phyloP scores from a whole-genome alignment of 2,888 invertebrate species.

The Caenorhabditis zanzibari region DNA sequence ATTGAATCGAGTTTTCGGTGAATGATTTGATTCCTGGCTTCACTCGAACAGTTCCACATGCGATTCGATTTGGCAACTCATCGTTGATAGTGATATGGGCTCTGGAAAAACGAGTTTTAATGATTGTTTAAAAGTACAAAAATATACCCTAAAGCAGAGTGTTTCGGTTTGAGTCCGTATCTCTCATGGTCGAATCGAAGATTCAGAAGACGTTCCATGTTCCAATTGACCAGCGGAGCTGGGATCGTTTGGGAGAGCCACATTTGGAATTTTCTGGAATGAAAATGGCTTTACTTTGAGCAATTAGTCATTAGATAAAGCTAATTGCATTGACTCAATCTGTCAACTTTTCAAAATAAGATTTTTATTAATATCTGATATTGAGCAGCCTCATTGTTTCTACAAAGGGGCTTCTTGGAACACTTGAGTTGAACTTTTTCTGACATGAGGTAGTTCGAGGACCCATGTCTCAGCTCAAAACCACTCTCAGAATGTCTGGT shows the following conservation, averaged over 20 bases:
- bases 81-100: constrained; percentile 84
- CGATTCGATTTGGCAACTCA: constrained; percentile 85
- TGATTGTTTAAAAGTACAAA: background rate
- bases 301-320: too few relatives aligned
- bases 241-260: constrained; percentile 49
- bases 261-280: constrained; percentile 52
- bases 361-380: too few relatives aligned
- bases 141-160: constrained; percentile 66
- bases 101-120: constrained; percentile 53
- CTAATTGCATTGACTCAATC: too few relatives aligned
- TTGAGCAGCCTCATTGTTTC: too few relatives aligned
- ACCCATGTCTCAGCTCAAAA: too few relatives aligned
- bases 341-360: too few relatives aligned
- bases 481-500: too few relatives aligned
- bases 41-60: constrained; percentile 78
- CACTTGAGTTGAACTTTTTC: too few relatives aligned
- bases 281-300: background rate
- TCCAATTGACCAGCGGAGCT: constrained; percentile 39
- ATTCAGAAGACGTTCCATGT: constrained; percentile 66
- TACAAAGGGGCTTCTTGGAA: too few relatives aligned
- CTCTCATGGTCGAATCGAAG: constrained; percentile 82
- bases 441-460: too few relatives aligned
- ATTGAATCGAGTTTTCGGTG: constrained; percentile 70
- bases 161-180: constrained; percentile 84
- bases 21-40: constrained; percentile 77